A percentile compares a stretch with the other conserved stretches of the same genome.
Conservation (phyloP, 2,113 vertebrate genomes). For the Cyanoramphus novaezelandiae region DNA sequence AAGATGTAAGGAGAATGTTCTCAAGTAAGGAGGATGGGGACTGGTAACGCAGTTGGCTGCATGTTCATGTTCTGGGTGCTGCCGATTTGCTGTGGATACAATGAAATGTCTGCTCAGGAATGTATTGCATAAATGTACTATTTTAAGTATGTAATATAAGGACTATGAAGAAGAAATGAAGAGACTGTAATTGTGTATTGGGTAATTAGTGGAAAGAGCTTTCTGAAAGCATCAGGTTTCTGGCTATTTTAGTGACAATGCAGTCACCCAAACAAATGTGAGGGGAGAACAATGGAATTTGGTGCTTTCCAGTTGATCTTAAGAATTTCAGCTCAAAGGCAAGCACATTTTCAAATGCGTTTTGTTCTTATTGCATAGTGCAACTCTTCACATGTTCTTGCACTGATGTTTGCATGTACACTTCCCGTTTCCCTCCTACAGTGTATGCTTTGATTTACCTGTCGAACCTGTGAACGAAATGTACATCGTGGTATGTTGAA, state of each 20-base stretch:
- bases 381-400: neutral
- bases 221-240: neutral
- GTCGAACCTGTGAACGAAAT: neutral
- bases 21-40: neutral
- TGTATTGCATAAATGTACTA: neutral
- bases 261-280: neutral
- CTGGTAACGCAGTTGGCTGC: no score
- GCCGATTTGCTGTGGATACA: neutral
- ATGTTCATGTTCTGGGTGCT: fast-evolving
- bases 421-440: neutral
- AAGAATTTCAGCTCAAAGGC: neutral
- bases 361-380: neutral
- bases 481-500: neutral
- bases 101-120: neutral
- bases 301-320: neutral
- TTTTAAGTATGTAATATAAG: neutral
- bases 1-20: neutral
- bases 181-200: neutral
- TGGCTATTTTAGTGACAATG: neutral
- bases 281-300: neutral
- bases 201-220: neutral
- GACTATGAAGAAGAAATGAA: neutral
- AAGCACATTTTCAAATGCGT: fast-evolving
- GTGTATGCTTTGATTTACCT: neutral
- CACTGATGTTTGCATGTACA: fast-evolving